A percentile compares a stretch with the other conserved stretches of the same genome.
Evolutionary conservation across 2,113 vertebrate genomes (phyloP).

Genomic region (mouse (Mus musculus)): GRCm39 chr1:92977501-92978000

Average conservation of each 20-base stretch:
- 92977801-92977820: constrained; percentile 85
- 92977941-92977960: background rate
- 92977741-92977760: constrained; percentile 76
- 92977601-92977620: constrained; percentile 88
- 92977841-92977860: background rate
- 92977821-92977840: constrained; percentile 64
- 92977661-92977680: constrained; percentile 65
- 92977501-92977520: constrained; percentile 86
- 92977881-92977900: constrained; percentile 11
- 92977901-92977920: background rate
- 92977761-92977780: constrained; percentile 71
- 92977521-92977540: constrained; percentile 92
- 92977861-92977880: constrained; percentile 45
- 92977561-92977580: constrained; percentile 58
- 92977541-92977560: constrained; percentile 92
- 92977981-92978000: background rate
- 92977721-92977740: constrained; percentile 58
- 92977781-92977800: constrained; percentile 92
- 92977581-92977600: constrained; percentile 84
- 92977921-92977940: background rate
- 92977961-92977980: background rate
- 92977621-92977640: constrained; percentile 88
- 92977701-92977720: constrained; percentile 66
- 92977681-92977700: constrained; percentile 28
- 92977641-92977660: constrained; percentile 81